Base-by-base conservation (phyloP, 2,888 invertebrate species). In the Tiphia femorata region DNA sequence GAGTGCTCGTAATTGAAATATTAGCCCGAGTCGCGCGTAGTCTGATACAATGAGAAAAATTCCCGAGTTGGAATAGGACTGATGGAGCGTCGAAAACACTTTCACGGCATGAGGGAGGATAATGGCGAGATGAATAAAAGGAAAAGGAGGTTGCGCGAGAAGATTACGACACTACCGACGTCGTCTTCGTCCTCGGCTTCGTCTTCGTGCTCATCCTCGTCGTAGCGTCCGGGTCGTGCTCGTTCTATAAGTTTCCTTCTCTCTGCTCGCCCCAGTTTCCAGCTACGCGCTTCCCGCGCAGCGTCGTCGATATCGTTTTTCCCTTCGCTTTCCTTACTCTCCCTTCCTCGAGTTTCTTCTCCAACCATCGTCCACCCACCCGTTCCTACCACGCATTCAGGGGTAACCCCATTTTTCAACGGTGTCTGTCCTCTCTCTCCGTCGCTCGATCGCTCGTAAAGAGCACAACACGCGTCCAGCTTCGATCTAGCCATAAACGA, bases 361-460 rank as follows among this genome's bases (percentile, higher is more conserved):
- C 12, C 33, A 3, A 14, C 23, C 21, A 19, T 5, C 21, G 20
- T 23, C 20, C 20, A 5, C 19, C n/a, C n/a, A n/a, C 40, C 40
- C n/a, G 2, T 40, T 40, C 20, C 29, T 29, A n/a, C n/a, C n/a
- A n/a, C n/a, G n/a, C n/a, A n/a, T n/a, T n/a, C n/a, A n/a, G n/a
- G n/a, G n/a, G n/a, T n/a, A n/a, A n/a, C n/a, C n/a, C n/a, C n/a
- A n/a, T n/a, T n/a, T n/a, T n/a, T n/a, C n/a, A n/a, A n/a, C n/a
- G n/a, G n/a, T n/a, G n/a, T n/a, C n/a, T n/a, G n/a, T n/a, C n/a
- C n/a, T n/a, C n/a, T n/a, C n/a, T n/a, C n/a, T n/a, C n/a, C n/a
- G n/a, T n/a, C n/a, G n/a, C n/a, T n/a, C n/a, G n/a, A n/a, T n/a
- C 14, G 25, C 12, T 3, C 30, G 47, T 56, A 62, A 64, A 44